These are phyloP conservation scores for Leucopsar rothschildi DNA, from an alignment of 2,113 vertebrate genomes.

Conservation along the genomic window DNA sequence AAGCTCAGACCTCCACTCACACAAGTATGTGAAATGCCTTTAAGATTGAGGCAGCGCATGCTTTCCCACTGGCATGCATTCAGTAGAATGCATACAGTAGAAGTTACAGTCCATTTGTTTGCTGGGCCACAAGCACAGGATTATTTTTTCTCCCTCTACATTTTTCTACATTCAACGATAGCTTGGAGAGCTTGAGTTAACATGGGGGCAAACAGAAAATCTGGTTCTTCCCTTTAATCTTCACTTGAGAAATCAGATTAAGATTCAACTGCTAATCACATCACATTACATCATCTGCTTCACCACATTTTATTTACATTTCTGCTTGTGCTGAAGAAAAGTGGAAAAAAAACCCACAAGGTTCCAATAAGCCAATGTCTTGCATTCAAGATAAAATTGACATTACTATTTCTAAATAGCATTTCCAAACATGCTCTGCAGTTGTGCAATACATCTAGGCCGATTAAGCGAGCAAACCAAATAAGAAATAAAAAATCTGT, in stretches of 20 bases:
- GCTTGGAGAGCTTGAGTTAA: not conserved
- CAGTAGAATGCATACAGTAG: not conserved
- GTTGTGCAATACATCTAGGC: not conserved
- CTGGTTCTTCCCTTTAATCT: conserved; percentile 8
- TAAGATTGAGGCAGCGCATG: fast-evolving
- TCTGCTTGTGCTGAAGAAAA: not conserved
- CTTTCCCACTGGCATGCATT: not conserved
- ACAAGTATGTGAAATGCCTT: not conserved
- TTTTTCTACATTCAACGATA: not conserved
- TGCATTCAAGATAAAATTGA: not conserved
- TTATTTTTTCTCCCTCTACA: not conserved
- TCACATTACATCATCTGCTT: not conserved
- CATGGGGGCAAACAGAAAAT: not conserved
- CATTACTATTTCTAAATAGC: not conserved
- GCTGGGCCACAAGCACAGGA: not conserved
- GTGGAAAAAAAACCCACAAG: not conserved
- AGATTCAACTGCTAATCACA: not conserved
- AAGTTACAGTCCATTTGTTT: not conserved
- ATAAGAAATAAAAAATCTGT: not conserved
- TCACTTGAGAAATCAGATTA: conserved; percentile 31
- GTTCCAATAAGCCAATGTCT: not conserved
- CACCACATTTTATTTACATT: not conserved
- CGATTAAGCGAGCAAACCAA: not conserved
- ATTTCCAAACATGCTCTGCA: not conserved
- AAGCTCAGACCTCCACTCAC: not conserved